Percentiles rank a stretch among this genome's conserved stretches.
Evolutionary conservation across 2,797 vertebrate species (phyloP).

Genomic region (Rhodeus uyekii): DNA sequence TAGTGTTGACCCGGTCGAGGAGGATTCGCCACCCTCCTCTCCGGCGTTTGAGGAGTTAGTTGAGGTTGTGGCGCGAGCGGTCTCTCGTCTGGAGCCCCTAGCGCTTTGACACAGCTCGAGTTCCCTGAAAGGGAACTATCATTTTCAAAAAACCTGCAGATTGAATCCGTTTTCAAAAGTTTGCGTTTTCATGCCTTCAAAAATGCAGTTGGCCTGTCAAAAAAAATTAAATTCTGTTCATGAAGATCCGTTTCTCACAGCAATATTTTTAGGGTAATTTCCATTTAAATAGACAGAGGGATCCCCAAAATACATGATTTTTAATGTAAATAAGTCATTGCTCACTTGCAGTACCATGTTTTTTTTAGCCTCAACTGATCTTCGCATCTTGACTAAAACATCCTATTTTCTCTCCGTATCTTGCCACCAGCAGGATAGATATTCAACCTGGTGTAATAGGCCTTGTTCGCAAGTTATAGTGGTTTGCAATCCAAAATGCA

Average conservation of each 20-base stretch:
- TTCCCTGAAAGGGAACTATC: no score
- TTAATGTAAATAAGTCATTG: not conserved
- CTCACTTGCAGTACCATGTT: not conserved
- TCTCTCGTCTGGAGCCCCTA: no score
- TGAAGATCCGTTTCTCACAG: not conserved
- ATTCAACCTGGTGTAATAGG: no score
- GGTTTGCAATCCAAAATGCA: not conserved
- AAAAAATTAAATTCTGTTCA: not conserved
- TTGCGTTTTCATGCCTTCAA: not conserved
- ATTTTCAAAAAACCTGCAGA: not conserved
- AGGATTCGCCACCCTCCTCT: no score
- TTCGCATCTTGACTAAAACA: not conserved
- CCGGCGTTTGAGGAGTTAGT: no score
- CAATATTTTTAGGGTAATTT: not conserved
- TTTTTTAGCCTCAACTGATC: not conserved
- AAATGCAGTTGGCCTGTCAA: not conserved
- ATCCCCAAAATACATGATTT: not conserved
- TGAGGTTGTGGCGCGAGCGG: no score
- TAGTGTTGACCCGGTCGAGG: no score
- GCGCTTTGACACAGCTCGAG: no score
- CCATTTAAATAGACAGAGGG: not conserved
- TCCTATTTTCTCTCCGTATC: not conserved
- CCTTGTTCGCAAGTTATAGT: no score
- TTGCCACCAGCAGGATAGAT: not conserved
- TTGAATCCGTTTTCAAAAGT: not conserved